Percentiles rank a stretch among this genome's conserved stretches.
Evolutionary conservation across 2,797 vertebrate genomes (phyloP).

Genomic region (Carapus acus): DNA sequence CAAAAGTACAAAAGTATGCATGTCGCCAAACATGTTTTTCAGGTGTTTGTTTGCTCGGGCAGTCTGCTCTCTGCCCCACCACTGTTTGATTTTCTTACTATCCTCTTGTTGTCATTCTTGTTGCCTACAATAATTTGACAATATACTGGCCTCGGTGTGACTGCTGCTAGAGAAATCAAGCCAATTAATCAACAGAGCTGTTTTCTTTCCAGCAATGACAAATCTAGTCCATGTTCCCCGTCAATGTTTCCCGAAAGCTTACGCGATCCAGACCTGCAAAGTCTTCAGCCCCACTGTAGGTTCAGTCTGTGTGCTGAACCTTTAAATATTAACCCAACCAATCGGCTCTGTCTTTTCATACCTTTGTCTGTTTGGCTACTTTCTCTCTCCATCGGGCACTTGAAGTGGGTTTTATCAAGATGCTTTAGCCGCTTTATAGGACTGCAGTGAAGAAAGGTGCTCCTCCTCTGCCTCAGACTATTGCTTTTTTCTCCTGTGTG

Average conservation of each 20-base stretch:
- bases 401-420: constrained; percentile 28
- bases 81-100: constrained; percentile 40
- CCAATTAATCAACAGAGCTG: not conserved
- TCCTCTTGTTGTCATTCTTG: constrained; percentile 39
- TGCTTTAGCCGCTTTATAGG: not conserved
- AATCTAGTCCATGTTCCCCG: not conserved
- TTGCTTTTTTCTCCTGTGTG: not conserved
- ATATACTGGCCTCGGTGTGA: constrained; percentile 5
- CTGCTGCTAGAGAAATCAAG: constrained; percentile 3
- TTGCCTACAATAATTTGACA: constrained; percentile 18
- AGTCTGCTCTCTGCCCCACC: constrained; percentile 29
- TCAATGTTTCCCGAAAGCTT: constrained; percentile 5
- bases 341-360: constrained; percentile 61
- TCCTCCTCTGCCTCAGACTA: not conserved
- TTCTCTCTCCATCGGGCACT: constrained; percentile 38
- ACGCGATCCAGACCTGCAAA: constrained; percentile 7
- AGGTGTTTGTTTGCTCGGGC: constrained; percentile 53
- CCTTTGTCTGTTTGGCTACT: constrained; percentile 47
- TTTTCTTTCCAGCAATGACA: not conserved
- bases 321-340: constrained; percentile 77
- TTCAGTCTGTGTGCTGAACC: constrained; percentile 63
- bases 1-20: constrained; percentile 41
- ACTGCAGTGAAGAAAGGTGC: not conserved
- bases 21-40: constrained; percentile 70
- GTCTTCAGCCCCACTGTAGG: constrained; percentile 34